phyloP scores from a whole-genome alignment of 2,113 vertebrate genomes.

The Bubo scandiacus region DNA sequence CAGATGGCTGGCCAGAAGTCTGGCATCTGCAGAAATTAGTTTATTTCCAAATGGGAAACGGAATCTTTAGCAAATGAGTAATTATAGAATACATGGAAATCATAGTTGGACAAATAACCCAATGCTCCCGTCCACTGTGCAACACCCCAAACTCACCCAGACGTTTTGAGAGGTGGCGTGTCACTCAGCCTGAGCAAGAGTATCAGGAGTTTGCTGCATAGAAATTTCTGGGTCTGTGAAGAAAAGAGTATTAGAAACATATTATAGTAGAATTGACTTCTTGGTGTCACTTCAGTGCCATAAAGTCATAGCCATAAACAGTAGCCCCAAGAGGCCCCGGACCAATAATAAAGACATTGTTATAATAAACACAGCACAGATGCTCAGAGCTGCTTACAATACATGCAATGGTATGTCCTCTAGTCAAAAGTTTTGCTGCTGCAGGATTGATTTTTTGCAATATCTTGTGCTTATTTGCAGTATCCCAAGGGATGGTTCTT shows the following conservation, averaged over 20 bases:
- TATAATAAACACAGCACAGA: conserved; percentile 29
- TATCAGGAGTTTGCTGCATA: not conserved
- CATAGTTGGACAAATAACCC: not conserved
- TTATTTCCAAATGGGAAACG: conserved; percentile 42
- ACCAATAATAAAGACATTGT: conserved; percentile 25
- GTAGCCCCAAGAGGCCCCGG: not conserved
- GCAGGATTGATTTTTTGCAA: not conserved
- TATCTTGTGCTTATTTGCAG: not conserved
- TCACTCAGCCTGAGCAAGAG: not conserved
- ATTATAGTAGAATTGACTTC: not conserved
- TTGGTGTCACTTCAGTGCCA: not conserved
- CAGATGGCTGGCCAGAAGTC: conserved; percentile 48
- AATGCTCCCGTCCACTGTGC: not conserved
- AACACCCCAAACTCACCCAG: not conserved
- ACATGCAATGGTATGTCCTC: not conserved
- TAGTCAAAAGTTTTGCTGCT: not conserved
- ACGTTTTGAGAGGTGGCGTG: not conserved
- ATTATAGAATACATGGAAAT: conserved; percentile 5
- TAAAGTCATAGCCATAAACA: not conserved
- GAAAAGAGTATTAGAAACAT: not conserved
- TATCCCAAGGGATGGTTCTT: not conserved
- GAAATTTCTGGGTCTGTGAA: not conserved
- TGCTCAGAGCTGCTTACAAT: conserved; percentile 11
- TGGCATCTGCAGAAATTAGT: conserved; percentile 49
- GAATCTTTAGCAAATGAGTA: conserved; percentile 32